Conservation (phyloP, 2,888 invertebrate genomes). For the Boloria selene region DNA sequence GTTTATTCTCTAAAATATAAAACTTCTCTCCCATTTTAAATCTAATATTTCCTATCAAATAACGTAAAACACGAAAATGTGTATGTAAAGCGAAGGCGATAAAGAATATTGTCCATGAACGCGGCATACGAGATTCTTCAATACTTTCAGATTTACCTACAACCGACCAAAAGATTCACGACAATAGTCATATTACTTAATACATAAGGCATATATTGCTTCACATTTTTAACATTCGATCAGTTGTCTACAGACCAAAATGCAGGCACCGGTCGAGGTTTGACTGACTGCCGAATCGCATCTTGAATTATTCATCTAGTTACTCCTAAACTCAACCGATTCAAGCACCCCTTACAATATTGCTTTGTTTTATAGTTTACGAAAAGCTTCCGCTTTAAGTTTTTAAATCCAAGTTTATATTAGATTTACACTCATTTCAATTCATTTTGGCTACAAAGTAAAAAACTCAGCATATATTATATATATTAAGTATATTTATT, state of each 20-base stretch:
- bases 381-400: conserved; percentile 55
- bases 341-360: conserved; percentile 61
- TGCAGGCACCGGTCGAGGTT: conserved; percentile 64
- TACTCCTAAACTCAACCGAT: conserved; percentile 63
- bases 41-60: conserved; percentile 39
- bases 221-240: conserved; percentile 45
- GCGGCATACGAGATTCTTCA: conserved; percentile 62
- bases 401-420: conserved; percentile 23
- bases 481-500: too few relatives aligned
- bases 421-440: neutral
- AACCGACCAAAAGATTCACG: conserved; percentile 4
- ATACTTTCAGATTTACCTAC: conserved; percentile 62
- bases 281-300: conserved; percentile 78
- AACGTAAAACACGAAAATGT: conserved; percentile 42
- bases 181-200: conserved; percentile 24
- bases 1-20: conserved; percentile 24
- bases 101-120: conserved; percentile 63
- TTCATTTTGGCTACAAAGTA: neutral
- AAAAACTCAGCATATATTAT: too few relatives aligned
- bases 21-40: conserved; percentile 27
- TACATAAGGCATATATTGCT: conserved; percentile 25
- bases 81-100: conserved; percentile 57
- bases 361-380: conserved; percentile 71
- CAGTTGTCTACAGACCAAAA: conserved; percentile 52
- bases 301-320: conserved; percentile 77